Percentiles rank a stretch among this genome's conserved stretches.
These are phyloP conservation scores for Cheirogaleus medius DNA, from an alignment of 2,113 vertebrate species.

Conservation along the genomic window DNA sequence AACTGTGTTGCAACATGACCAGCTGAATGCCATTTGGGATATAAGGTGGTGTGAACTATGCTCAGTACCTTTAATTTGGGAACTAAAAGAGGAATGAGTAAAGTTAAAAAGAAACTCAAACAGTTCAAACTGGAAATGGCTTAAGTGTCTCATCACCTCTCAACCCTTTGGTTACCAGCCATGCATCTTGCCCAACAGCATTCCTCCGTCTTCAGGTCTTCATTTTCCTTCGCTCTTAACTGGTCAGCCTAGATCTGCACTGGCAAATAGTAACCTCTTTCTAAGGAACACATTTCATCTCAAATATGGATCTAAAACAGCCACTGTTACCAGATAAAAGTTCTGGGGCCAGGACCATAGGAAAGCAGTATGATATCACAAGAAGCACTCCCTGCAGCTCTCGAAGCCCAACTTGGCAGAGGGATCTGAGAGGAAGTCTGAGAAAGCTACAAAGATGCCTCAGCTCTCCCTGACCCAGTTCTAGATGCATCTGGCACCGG, in stretches of 20 bases:
- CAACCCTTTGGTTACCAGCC: background rate
- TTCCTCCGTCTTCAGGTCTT: background rate
- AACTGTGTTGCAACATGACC: background rate
- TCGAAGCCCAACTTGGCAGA: background rate
- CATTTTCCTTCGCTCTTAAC: background rate
- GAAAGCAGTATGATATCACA: background rate
- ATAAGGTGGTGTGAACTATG: background rate
- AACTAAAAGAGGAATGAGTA: background rate
- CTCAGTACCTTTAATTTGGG: background rate
- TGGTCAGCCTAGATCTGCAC: background rate
- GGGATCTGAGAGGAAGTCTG: conserved; percentile 10
- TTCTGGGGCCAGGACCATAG: background rate
- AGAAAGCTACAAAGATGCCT: conserved; percentile 41
- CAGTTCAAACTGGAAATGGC: conserved; percentile 3
- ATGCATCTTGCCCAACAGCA: background rate
- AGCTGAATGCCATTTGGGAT: background rate
- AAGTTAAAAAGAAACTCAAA: conserved; percentile 12
- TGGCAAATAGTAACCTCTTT: background rate
- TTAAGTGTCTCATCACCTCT: background rate
- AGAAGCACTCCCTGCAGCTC: background rate
- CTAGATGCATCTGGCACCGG: conserved; percentile 8
- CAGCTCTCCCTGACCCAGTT: conserved; percentile 66
- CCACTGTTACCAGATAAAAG: background rate
- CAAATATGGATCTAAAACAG: background rate
- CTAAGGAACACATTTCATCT: background rate